These are phyloP conservation scores for Drosophila fulvimacula DNA, from an alignment of 2,888 invertebrate species.

Conservation along the genomic window DNA sequence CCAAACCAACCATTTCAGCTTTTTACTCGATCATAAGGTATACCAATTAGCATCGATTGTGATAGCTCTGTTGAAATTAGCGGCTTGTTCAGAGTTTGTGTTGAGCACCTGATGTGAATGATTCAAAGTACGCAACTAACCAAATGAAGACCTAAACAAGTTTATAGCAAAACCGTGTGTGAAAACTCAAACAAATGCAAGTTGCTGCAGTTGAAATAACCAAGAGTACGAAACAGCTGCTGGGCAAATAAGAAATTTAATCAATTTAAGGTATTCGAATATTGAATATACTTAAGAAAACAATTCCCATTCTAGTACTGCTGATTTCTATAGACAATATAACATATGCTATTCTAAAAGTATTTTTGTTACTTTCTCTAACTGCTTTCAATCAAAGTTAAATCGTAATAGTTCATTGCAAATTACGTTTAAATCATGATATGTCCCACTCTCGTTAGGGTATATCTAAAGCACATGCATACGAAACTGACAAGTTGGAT, in stretches of 20 bases:
- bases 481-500: slow-evolving; percentile 17
- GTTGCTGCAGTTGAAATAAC: slow-evolving; percentile 26
- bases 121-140: slow-evolving; percentile 4
- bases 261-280: slow-evolving; percentile 8
- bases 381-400: neutral
- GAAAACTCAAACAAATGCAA: slow-evolving; percentile 29
- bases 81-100: slow-evolving; percentile 56
- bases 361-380: neutral
- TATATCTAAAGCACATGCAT: neutral
- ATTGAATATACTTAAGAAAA: slow-evolving; percentile 15
- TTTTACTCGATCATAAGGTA: slow-evolving; percentile 7
- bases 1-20: neutral
- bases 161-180: slow-evolving; percentile 4
- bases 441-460: neutral
- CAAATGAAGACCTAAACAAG: slow-evolving; percentile 9
- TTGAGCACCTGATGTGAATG: slow-evolving; percentile 23
- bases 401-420: neutral
- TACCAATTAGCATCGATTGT: slow-evolving; percentile 55
- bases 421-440: neutral
- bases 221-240: slow-evolving; percentile 27
- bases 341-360: neutral
- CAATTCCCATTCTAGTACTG: neutral
- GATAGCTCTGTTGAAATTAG: slow-evolving; percentile 55
- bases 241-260: slow-evolving; percentile 5
- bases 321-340: neutral